Conservation (phyloP, 2,888 invertebrate genomes). For the Nephrotoma flavescens region DNA sequence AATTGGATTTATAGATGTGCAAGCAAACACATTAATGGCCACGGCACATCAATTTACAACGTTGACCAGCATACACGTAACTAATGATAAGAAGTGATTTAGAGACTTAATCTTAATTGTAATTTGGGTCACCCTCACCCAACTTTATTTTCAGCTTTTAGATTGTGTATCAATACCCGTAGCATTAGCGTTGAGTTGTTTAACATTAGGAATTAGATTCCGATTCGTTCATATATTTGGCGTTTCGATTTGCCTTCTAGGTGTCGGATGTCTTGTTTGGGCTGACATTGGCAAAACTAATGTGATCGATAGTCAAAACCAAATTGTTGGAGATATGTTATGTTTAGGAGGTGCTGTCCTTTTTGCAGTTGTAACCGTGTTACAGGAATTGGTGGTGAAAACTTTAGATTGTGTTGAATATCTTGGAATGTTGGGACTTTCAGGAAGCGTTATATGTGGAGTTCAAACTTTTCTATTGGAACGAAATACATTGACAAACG, state of each 20-base stretch:
- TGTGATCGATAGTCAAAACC: slow-evolving; percentile 37
- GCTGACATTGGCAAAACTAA: background rate
- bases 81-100: background rate
- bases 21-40: slow-evolving; percentile 3
- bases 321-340: slow-evolving; percentile 68
- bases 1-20: slow-evolving; percentile 3
- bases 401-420: slow-evolving; percentile 64
- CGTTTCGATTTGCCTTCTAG: background rate
- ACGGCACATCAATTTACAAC: slow-evolving; percentile 3
- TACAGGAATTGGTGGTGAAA: slow-evolving; percentile 71
- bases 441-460: slow-evolving; percentile 62
- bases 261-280: background rate
- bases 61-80: background rate
- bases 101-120: background rate
- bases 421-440: slow-evolving; percentile 64
- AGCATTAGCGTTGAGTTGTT: background rate
- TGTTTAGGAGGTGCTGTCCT: slow-evolving; percentile 63
- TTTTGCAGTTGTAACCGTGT: slow-evolving; percentile 64
- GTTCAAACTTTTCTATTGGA: slow-evolving; percentile 67
- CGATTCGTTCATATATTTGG: background rate
- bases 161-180: slow-evolving; percentile 1
- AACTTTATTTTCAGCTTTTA: background rate
- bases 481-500: slow-evolving; percentile 47
- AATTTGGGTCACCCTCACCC: background rate
- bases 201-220: background rate